Percentiles rank a stretch among this genome's conserved stretches.
These are phyloP conservation scores for Sinocyclocheilus anshuiensis DNA, from an alignment of 2,113 vertebrate species.

Conservation along the genomic window DNA sequence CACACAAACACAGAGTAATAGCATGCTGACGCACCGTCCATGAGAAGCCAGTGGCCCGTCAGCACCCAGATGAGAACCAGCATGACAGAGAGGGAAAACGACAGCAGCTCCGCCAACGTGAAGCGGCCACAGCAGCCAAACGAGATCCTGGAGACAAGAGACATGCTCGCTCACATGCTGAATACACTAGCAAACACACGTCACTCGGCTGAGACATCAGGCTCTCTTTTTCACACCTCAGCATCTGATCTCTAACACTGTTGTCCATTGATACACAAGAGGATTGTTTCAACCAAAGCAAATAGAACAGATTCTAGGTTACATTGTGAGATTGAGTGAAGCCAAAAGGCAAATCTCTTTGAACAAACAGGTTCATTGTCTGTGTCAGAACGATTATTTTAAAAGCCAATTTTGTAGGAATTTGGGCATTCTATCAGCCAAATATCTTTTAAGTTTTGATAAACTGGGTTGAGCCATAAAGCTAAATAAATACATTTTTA, in stretches of 20 bases:
- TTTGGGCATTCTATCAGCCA: background rate
- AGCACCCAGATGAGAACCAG: slow-evolving; percentile 99
- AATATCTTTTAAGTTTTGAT: background rate
- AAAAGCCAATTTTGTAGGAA: background rate
- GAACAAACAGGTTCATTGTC: background rate
- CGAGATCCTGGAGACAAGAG: slow-evolving; percentile 84
- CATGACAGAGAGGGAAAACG: slow-evolving; percentile 95
- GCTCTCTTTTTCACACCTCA: slow-evolving; percentile 13
- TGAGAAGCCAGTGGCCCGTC: slow-evolving; percentile 98
- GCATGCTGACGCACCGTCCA: slow-evolving; percentile 85
- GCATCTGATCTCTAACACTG: background rate
- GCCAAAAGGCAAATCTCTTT: background rate
- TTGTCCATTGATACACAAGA: background rate
- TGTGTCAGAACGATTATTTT: background rate
- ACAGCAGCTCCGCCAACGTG: slow-evolving; percentile 95
- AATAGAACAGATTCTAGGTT: background rate
- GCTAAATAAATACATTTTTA: background rate
- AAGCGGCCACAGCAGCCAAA: slow-evolving; percentile 99
- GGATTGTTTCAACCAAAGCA: background rate
- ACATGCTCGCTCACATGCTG: background rate
- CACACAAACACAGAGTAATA: slow-evolving; percentile 4
- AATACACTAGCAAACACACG: background rate
- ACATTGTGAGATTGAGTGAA: background rate
- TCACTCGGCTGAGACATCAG: background rate
- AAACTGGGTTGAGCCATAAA: background rate